These are phyloP conservation scores for Coluber constrictor DNA, from an alignment of 2,797 vertebrate genomes.

Conservation along the genomic window DNA sequence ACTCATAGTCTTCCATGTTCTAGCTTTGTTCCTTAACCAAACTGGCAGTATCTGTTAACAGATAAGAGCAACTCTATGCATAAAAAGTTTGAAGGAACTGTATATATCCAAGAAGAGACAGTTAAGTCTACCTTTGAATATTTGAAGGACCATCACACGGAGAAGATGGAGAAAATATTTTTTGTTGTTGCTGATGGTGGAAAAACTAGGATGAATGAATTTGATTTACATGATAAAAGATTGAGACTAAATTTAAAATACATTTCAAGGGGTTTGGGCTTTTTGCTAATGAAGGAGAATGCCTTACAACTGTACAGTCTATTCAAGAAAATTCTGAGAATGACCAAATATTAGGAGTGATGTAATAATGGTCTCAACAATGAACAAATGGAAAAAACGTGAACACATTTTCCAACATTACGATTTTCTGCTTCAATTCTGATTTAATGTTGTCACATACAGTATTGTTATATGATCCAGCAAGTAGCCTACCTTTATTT, in stretches of 20 bases:
- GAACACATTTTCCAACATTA: background rate
- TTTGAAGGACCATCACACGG: background rate
- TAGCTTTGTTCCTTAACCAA: background rate
- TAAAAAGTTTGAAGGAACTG: background rate
- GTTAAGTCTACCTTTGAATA: background rate
- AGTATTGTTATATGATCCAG: background rate
- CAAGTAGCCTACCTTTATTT: background rate
- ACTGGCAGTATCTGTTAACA: background rate
- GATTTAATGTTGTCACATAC: background rate
- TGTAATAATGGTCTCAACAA: background rate
- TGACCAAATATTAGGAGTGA: background rate
- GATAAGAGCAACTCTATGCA: background rate
- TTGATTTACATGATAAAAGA: background rate
- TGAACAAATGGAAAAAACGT: no score
- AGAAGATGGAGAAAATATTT: background rate
- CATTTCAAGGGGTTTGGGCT: background rate
- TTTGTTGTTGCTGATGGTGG: background rate
- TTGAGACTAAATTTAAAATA: background rate
- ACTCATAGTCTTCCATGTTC: background rate
- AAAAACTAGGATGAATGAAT: background rate
- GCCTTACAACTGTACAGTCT: background rate
- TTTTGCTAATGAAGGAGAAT: background rate
- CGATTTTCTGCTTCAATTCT: background rate
- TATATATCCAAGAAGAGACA: background rate
- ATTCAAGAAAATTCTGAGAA: background rate